Evolutionary conservation across 2,888 invertebrate genomes (phyloP).

Genomic region (Coleophora deauratella): DNA sequence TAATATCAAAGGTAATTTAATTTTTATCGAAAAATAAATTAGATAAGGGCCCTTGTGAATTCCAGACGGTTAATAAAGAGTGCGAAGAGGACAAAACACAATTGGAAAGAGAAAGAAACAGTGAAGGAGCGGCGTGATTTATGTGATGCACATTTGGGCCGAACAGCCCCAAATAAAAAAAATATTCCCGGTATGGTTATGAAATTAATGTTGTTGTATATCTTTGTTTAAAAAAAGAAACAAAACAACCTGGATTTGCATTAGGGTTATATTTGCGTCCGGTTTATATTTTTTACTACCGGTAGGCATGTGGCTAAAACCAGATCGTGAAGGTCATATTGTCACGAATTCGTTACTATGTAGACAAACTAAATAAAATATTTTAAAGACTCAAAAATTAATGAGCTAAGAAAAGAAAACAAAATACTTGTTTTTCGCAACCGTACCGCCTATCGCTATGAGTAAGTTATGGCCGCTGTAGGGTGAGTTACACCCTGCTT

Average conservation of each 20-base stretch:
- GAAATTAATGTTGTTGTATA: constrained; percentile 35
- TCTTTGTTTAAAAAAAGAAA: not conserved
- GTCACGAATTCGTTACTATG: not conserved
- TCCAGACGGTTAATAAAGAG: constrained; percentile 55
- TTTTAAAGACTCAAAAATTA: too few species aligned
- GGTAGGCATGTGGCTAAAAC: too few species aligned
- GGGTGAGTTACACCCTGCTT: constrained; percentile 75
- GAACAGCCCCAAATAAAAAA: constrained; percentile 64
- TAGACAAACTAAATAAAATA: constrained; percentile 2
- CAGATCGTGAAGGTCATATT: not conserved
- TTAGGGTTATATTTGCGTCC: too few species aligned
- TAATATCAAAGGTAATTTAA: constrained; percentile 38
- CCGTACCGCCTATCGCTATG: constrained; percentile 70
- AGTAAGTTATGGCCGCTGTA: constrained; percentile 73
- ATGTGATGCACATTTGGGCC: constrained; percentile 71
- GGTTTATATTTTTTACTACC: too few species aligned
- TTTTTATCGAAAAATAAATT: constrained; percentile 37
- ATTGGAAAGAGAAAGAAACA: constrained; percentile 52
- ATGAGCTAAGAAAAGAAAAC: constrained; percentile 30
- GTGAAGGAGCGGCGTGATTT: constrained; percentile 61
- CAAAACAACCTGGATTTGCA: too few species aligned
- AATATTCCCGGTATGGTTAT: constrained; percentile 51
- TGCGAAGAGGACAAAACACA: constrained; percentile 44
- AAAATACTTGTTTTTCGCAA: constrained; percentile 63
- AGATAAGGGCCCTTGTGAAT: constrained; percentile 46